Base-by-base conservation (phyloP, 2,888 invertebrate genomes). In the Cataglyphis altisquamis region DNA sequence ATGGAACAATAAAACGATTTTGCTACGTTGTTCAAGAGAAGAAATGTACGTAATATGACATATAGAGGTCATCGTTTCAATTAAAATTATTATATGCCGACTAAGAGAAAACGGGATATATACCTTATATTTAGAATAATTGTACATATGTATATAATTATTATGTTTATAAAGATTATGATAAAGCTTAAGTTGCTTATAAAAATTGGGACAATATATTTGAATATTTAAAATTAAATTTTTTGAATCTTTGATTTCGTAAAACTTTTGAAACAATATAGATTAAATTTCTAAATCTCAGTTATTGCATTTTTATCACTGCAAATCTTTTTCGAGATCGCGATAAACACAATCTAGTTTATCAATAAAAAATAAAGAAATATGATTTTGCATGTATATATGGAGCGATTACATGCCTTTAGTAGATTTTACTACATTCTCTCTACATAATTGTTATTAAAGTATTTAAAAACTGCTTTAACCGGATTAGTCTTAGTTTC, bases 321-420 rank as follows among this genome's bases (percentile, higher is more conserved):
- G 36, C 0, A 12, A 41, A 5, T 36, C 64, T 12, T 36, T 21
- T 15, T 8, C 10, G 5, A 55, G 32, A 3, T 36, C 25, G 12
- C 10, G 3, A 6, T 36, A 9, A 15, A 9, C 0, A 5, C 10
- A 36, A 48, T 62, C 39, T 21, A 32, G n/a, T 41, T 12, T 8
- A n/a, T n/a, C 8, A 8, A 63, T 21, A 15, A 10, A 10, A 55
- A 55, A 55, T 32, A 66, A 39, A 25, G 41, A 15, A 57, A 77
- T 57, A n/a, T 25, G 1, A 2, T 41, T 67, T 41, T 29, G 2
- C 10, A 18, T 6, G 15, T 9, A 67, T 6, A 10, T 9, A 67
- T 41, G 21, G 29, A 57, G 18, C n/a, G 52, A 75, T 75, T 75
- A 48, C 18, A 63, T 75, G 36, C 18, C 48, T 75, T 10, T 29